Conservation (phyloP, 1,140 invertebrate species). For the Cecropterus lyciades region DNA sequence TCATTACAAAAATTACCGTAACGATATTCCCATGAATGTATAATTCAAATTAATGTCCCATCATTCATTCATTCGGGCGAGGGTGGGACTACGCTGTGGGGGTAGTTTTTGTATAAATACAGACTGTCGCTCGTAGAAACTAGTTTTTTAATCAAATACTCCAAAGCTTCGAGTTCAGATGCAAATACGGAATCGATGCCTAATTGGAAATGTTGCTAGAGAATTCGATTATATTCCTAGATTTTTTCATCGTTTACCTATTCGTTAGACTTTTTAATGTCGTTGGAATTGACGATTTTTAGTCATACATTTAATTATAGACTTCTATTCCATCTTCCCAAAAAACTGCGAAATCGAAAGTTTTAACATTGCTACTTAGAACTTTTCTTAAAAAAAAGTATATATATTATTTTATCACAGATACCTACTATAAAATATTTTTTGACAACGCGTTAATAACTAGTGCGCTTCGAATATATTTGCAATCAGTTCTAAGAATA, state of each 20-base stretch:
- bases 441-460: background rate
- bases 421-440: no score
- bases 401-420: no score
- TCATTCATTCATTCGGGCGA: slow-evolving; percentile 23
- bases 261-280: no score
- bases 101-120: slow-evolving; percentile 23
- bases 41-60: slow-evolving; percentile 17
- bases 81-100: background rate
- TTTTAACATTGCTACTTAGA: no score
- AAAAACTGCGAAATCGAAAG: no score
- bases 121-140: slow-evolving; percentile 16
- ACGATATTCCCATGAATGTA: background rate
- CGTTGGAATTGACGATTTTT: no score
- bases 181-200: slow-evolving; percentile 23
- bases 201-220: slow-evolving; percentile 5
- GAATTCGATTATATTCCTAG: no score
- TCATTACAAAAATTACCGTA: background rate
- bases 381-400: no score
- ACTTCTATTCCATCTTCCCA: no score
- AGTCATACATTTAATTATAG: no score
- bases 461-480: slow-evolving; percentile 22
- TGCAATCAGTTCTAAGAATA: slow-evolving; percentile 38
- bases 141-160: slow-evolving; percentile 30
- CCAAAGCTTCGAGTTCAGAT: slow-evolving; percentile 12
- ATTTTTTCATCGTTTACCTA: no score